These are phyloP conservation scores for Lasioglossum lativentre DNA, from an alignment of 2,888 invertebrate genomes.

Conservation along the genomic window DNA sequence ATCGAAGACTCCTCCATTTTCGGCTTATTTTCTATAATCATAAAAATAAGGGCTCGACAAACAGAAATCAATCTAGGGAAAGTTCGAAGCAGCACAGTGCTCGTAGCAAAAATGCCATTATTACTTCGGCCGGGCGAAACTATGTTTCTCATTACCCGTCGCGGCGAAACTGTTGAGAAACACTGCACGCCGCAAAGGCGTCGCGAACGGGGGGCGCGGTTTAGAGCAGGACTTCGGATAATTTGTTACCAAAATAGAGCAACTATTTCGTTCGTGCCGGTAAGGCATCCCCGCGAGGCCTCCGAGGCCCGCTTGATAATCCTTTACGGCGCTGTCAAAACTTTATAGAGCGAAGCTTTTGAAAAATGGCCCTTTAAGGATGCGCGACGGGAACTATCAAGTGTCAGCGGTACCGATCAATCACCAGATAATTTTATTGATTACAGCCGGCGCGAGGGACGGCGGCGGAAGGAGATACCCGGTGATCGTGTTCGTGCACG, in stretches of 20 bases:
- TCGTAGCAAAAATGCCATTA: not conserved
- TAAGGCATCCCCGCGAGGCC: not conserved
- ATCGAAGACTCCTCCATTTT: no score
- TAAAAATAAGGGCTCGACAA: not conserved
- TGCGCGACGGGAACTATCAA: slow-evolving; percentile 66
- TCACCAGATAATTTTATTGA: slow-evolving; percentile 79
- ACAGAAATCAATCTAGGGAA: not conserved
- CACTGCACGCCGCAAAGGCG: not conserved
- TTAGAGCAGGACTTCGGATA: not conserved
- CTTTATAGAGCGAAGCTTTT: slow-evolving; percentile 63
- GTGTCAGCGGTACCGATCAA: slow-evolving; percentile 72
- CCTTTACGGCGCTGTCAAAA: slow-evolving; percentile 71
- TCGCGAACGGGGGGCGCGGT: not conserved
- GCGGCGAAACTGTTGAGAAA: slow-evolving; percentile 13
- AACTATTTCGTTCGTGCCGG: not conserved
- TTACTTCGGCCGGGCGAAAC: not conserved
- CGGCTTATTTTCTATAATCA: no score
- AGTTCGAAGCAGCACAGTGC: not conserved
- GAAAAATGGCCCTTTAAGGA: slow-evolving; percentile 73
- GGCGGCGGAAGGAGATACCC: slow-evolving; percentile 88
- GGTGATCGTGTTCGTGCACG: slow-evolving; percentile 97
- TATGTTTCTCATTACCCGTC: slow-evolving; percentile 9
- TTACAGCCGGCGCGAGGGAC: slow-evolving; percentile 88
- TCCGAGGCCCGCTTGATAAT: slow-evolving; percentile 54
- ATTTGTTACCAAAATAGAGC: slow-evolving; percentile 2